Base-by-base conservation (phyloP, 2,797 vertebrate species). In the Mormyrus hasselquistii region DNA sequence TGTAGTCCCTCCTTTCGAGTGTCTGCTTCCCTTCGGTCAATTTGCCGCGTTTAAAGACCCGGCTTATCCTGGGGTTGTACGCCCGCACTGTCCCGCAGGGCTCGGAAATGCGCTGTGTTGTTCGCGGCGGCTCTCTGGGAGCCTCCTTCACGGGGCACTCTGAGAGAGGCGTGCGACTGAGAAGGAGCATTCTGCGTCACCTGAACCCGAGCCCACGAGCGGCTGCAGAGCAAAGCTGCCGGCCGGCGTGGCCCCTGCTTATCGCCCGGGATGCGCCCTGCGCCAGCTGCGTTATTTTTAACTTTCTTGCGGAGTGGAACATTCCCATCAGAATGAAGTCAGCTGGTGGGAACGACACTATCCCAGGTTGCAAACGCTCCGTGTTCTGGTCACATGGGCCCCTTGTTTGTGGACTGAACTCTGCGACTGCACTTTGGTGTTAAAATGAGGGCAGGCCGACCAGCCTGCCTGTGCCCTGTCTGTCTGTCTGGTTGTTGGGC, bases 301-400 rank as follows among this genome's bases (percentile, higher is more conserved):
- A 83, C 76, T 25, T 55, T 59, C 82, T 19, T 57, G 8, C 79
- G 10, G 25, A 53, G n/a, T 8, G 59, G 57, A 38, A 83, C 88
- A 50, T 41, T 55, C 25, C 25, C 79, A 50, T 86, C 44, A 57
- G 57, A 52, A 89, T 69, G 25, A 86, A 83, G 83, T 86, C 88
- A 65, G 14, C 34, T 7, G 47, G 88, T 16, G 55, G 41, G 88
- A 62, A 53, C 2, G 73, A 44, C 73, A 19, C 38, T n/a, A 16
- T 44, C 38, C 73, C 16, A 6, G 14, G 73, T n/a, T 8, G 34
- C 38, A 9, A 19, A n/a, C 73, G 1, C 38, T 79, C 16, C 16
- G 14, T 79, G 73, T 2, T 38, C 12, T 41, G 69, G 14, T 79
- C 4, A 79, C 29, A 76, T 19, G 73, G 73, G 38, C 38, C 73